These are phyloP conservation scores for Mamestra configurata DNA, from an alignment of 1,140 invertebrate species.

Conservation along the genomic window DNA sequence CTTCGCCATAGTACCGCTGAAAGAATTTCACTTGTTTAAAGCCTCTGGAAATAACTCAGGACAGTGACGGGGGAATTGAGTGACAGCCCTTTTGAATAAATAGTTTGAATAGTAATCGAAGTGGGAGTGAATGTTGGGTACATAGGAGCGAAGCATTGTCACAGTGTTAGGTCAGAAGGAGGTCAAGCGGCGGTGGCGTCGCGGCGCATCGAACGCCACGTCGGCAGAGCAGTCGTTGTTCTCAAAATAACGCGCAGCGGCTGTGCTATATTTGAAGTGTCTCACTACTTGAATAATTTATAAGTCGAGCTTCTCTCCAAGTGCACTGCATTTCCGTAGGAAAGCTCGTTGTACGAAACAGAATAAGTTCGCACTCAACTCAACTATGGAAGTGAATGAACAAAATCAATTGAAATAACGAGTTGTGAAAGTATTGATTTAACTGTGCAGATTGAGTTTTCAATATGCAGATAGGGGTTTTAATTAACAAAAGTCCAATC, in stretches of 20 bases:
- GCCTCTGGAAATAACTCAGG: background rate
- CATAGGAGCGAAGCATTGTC: slow-evolving; percentile 32
- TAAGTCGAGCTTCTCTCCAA: slow-evolving; percentile 78
- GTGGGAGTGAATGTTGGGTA: slow-evolving; percentile 16
- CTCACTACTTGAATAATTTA: slow-evolving; percentile 86
- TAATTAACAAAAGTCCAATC: no score
- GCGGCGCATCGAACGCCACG: slow-evolving; percentile 33
- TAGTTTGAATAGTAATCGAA: slow-evolving; percentile 29
- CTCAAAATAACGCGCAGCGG: slow-evolving; percentile 82
- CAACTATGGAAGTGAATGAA: slow-evolving; percentile 65
- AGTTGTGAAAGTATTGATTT: slow-evolving; percentile 23
- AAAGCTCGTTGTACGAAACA: slow-evolving; percentile 67
- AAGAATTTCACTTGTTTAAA: no score
- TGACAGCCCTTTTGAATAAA: slow-evolving; percentile 13
- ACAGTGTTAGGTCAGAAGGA: slow-evolving; percentile 54
- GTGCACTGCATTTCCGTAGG: slow-evolving; percentile 79
- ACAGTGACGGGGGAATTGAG: background rate
- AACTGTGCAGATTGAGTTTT: background rate
- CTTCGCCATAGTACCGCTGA: no score
- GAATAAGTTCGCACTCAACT: slow-evolving; percentile 71
- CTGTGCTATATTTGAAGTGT: slow-evolving; percentile 84
- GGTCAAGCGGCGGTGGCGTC: slow-evolving; percentile 60
- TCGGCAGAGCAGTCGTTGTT: slow-evolving; percentile 64
- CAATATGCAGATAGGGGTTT: no score
- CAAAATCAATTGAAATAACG: slow-evolving; percentile 45